Base-by-base conservation (phyloP, 2,113 vertebrate species). In the Uria lomvia region DNA sequence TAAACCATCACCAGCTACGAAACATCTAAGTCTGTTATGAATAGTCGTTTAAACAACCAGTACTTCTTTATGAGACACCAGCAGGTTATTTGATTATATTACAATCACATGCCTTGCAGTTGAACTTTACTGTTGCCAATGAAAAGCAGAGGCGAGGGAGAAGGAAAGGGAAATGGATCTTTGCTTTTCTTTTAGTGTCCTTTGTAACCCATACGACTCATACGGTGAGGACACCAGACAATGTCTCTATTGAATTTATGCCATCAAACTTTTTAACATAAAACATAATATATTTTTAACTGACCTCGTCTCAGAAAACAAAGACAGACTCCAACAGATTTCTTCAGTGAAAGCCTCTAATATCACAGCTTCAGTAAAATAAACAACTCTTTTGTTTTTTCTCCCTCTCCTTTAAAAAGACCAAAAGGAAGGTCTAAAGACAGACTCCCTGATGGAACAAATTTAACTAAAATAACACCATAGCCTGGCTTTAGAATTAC, bases 191-290 rank as follows among this genome's bases (percentile, higher is more conserved):
- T 92, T 96, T 92, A 71, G 58, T 90, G 90, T 77, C 72, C 93
- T 94, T 82, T 88, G 87, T 94, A 76, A 68, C 84, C 82, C 84
- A 32, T 62, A 92, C 78, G 11, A 96, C 55, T 89, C 52, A 15
- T 40, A 81, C 23, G 59, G 87, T 49, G 90, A 96, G 71, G 72
- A 84, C 7, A 38, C 82, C 94, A 95, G 91, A 97, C 94, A 94
- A 92, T 79, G 81, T 79, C 97, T 96, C 96, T 96, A 94, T 49
- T 97, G 97, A 97, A 97, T 93, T 96, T 90, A 45, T 88, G 91
- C 87, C 87, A 91, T 95, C 95, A 92, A 97, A 94, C 88, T 96
- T 92, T 97, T 97, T 98, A 97, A 97, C 90, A 95, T 73, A 96
- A 97, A 98, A 94, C 72, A 92, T 90, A 81, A 81, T 68, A 83